Base-by-base conservation (phyloP, 1,140 invertebrate species). In the Helicoverpa zea region DNA sequence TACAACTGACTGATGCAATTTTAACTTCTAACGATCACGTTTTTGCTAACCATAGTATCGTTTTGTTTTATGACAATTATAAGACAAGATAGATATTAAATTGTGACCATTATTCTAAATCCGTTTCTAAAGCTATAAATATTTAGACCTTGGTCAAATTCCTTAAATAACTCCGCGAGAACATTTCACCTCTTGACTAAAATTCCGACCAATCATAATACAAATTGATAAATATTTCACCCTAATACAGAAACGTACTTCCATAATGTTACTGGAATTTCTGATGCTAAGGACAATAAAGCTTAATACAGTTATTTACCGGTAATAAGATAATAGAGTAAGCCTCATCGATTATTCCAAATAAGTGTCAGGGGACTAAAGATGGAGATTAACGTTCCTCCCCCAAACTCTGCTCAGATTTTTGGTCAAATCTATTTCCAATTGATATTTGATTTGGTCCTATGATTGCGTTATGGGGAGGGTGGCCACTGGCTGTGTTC, bases 371-470 rank as follows among this genome's bases (percentile, higher is more conserved):
- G 58, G 75, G 80, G 74, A 78, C 66, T 23, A 70, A 70, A 72
- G 54, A 58, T 70, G 80, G 52, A 78, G 52, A 72, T 77, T 80
- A 61, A 59, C 72, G 68, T 64, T 61, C 16, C 54, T 29, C 73
- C 80, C 80, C 74, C 43, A 47, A 52, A 43, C 63, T 72, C 29
- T 72, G 30, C 58, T 30, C 47, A 54, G 74, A 78, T 72, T 78
- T 77, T 72, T 76, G 80, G 52, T 29, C 66, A 78, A 81, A 81
- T 78, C 74, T 81, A 72, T 81, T 58, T 76, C 73, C 74, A 72
- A 81, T 81, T 72, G 80, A 81, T 81, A 81, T 78, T 81, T 77
- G 54, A 73, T 78, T 73, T 64, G 68, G 43, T 81, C 58, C 43
- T 49, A 64, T 70, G 52, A 79, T 81, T 81, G 47, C 64, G 52